These are phyloP conservation scores for Cenopis cana DNA, from an alignment of 2,888 invertebrate genomes.

Conservation along the genomic window DNA sequence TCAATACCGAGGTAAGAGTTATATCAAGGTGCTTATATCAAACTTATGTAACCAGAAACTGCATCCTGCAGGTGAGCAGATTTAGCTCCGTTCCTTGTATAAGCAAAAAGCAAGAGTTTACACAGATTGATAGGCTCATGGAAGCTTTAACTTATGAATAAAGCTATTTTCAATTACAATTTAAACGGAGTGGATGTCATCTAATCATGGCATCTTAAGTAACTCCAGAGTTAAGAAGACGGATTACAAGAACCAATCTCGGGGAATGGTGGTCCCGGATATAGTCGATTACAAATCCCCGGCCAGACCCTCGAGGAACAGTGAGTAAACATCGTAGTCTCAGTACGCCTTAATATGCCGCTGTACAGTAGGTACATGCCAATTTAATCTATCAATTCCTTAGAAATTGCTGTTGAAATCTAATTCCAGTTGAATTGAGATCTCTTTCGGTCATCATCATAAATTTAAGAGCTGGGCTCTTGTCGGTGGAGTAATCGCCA, in stretches of 20 bases:
- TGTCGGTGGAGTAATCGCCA: no score
- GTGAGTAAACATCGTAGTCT: conserved; percentile 71
- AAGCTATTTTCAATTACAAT: not conserved
- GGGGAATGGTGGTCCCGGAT: conserved; percentile 63
- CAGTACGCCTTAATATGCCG: conserved; percentile 65
- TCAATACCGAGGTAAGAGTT: conserved; percentile 16
- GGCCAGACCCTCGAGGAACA: conserved; percentile 66
- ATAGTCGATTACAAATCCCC: conserved; percentile 70
- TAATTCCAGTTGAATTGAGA: no score
- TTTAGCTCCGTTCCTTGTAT: conserved; percentile 2
- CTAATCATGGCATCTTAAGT: conserved; percentile 14
- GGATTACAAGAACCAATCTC: conserved; percentile 68
- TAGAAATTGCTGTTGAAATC: conserved; percentile 5
- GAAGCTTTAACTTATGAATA: not conserved
- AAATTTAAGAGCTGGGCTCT: no score
- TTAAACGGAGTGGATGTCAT: not conserved
- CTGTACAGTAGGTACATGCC: no score
- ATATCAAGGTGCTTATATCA: conserved; percentile 29
- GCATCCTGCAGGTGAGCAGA: conserved; percentile 16
- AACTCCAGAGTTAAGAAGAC: conserved; percentile 32
- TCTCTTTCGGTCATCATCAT: no score
- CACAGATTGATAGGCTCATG: not conserved
- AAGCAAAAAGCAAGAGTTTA: conserved; percentile 4
- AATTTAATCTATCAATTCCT: no score
- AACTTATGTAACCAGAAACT: conserved; percentile 16